Conservation (phyloP, 2,113 vertebrate genomes). For the Sialia sialis region DNA sequence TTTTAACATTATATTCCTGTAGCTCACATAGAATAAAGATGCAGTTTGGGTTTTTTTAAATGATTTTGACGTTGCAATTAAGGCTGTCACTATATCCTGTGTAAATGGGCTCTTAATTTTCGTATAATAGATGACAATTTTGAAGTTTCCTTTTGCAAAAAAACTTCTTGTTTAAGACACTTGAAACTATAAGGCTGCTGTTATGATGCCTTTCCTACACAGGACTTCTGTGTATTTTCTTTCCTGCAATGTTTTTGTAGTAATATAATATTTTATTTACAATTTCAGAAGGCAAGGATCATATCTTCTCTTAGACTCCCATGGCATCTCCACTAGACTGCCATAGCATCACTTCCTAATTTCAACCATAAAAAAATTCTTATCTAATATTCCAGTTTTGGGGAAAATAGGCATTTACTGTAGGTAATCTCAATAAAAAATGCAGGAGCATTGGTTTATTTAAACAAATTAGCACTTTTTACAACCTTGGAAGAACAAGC, state of each 20-base stretch:
- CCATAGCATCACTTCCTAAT: not conserved
- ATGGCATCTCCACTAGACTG: too few relatives aligned
- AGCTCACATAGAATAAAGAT: not conserved
- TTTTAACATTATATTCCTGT: not conserved
- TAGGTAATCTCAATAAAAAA: not conserved
- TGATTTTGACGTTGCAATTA: not conserved
- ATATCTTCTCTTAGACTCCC: not conserved
- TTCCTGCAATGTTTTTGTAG: not conserved
- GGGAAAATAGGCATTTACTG: not conserved
- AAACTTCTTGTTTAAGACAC: not conserved
- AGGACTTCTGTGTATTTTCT: not conserved
- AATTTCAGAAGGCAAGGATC: not conserved
- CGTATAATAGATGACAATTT: not conserved
- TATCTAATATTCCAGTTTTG: not conserved
- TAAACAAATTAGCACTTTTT: not conserved
- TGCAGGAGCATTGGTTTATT: not conserved
- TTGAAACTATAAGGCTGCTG: not conserved
- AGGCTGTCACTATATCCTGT: not conserved
- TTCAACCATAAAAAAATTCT: not conserved
- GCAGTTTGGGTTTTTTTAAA: accelerated
- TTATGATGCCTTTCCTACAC: not conserved
- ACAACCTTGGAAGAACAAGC: not conserved
- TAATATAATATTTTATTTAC: not conserved
- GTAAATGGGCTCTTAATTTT: not conserved
- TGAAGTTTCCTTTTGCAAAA: not conserved